Evolutionary conservation across 2,888 invertebrate genomes (phyloP).

Genomic region (Leucophora obtusa): DNA sequence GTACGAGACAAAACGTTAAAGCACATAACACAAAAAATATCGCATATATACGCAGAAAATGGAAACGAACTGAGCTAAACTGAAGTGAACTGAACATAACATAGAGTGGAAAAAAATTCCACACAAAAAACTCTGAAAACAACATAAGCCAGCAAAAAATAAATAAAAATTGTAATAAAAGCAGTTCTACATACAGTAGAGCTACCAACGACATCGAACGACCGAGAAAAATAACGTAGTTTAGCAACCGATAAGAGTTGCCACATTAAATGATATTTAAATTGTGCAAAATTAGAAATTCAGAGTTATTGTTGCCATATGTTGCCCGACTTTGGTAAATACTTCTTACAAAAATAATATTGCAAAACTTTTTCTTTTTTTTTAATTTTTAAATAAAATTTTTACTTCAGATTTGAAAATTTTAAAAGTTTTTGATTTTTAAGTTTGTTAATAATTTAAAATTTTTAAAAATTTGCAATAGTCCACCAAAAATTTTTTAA

Average conservation of each 20-base stretch:
- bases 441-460: too few relatives aligned
- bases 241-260: constrained; percentile 27
- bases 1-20: constrained; percentile 51
- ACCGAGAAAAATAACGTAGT: constrained; percentile 56
- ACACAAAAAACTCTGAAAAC: constrained; percentile 52
- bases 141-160: constrained; percentile 60
- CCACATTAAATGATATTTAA: constrained; percentile 6
- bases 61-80: constrained; percentile 57
- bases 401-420: too few relatives aligned
- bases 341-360: too few relatives aligned
- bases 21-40: constrained; percentile 32
- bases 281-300: neutral
- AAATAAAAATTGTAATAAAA: constrained; percentile 56
- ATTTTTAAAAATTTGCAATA: too few relatives aligned
- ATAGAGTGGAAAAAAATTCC: constrained; percentile 34
- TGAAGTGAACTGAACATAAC: constrained; percentile 59
- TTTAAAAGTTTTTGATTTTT: too few relatives aligned
- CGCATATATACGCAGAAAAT: constrained; percentile 30
- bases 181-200: constrained; percentile 55
- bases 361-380: too few relatives aligned
- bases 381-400: too few relatives aligned
- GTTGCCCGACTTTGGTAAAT: too few relatives aligned
- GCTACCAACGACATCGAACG: constrained; percentile 58
- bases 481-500: too few relatives aligned
- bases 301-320: too few relatives aligned